Base-by-base conservation (phyloP, 2,888 invertebrate genomes). In the Neoaliturus tenellus region DNA sequence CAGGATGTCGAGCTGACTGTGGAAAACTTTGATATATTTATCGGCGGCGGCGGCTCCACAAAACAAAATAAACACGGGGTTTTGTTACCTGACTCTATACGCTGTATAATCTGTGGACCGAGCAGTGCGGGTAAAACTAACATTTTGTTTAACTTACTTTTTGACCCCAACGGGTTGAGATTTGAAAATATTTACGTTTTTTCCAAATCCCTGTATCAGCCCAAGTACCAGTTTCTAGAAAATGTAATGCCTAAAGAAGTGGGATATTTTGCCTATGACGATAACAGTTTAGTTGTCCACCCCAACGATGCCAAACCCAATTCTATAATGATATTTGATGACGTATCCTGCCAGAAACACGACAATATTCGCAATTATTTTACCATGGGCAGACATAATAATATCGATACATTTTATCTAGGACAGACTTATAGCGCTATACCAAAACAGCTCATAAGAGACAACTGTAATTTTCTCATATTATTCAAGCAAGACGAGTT, bases 401-500 rank as follows among this genome's bases (percentile, higher is more conserved):
- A 69, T 80, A 55, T 83, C n/a, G 83, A 83, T 55, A 39, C 28
- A 28, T 80, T 83, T 17, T 83, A 83, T 51, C 23, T 83, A 28
- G 67, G 83, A 71, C 83, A 83, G 51, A 71, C 71, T 5, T 83
- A 81, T 58, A 81, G 71, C 31, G 28, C 25, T 48, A 81, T 90
- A 67, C 89, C 89, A 3, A 90, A 90, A 87, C 89, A 90, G 83
- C 85, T 90, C 10, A 86, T 90, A 51, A 85, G 90, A 25, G 90
- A 90, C 85, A 90, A 90, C 86, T 85, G 88, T 6, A 90, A 90
- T 85, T 86, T 90, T n/a, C 39, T 90, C 8, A 85, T 90, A n/a
- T n/a, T 89, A 3, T 90, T 90, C 84, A 88, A 89, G 85, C 89
- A 90, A 86, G 90, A 90, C 87, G 87, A 87, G 55, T 83, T 87